Percentiles rank a stretch among this genome's conserved stretches.
phyloP scores from a whole-genome alignment of 2,113 vertebrate species.

The Cromileptes altivelis region DNA sequence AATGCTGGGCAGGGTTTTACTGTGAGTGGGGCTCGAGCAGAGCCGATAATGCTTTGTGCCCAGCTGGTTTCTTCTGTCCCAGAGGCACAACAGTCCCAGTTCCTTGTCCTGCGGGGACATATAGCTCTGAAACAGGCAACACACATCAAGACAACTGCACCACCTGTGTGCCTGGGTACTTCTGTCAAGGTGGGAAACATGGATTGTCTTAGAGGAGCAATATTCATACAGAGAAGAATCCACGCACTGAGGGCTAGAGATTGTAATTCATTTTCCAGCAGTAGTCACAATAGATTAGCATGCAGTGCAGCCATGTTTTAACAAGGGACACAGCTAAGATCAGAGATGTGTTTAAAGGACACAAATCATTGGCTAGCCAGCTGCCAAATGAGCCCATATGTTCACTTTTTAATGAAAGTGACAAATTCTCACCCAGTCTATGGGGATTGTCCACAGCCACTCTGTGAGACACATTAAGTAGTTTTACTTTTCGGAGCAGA shows the following conservation, averaged over 20 bases:
- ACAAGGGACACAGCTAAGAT: neutral
- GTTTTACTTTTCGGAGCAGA: slow-evolving; percentile 23
- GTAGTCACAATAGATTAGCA: neutral
- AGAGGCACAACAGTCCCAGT: slow-evolving; percentile 77
- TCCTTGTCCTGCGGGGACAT: slow-evolving; percentile 85
- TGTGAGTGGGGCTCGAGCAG: slow-evolving; percentile 83
- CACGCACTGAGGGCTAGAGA: neutral
- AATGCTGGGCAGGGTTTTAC: slow-evolving; percentile 84
- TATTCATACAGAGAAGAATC: neutral
- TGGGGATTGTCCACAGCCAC: slow-evolving; percentile 8
- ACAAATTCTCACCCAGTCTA: slow-evolving; percentile 8
- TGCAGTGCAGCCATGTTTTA: slow-evolving; percentile 14
- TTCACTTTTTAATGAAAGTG: slow-evolving; percentile 16
- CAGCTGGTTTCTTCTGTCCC: slow-evolving; percentile 87
- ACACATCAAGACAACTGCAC: slow-evolving; percentile 80
- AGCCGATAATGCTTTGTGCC: slow-evolving; percentile 81
- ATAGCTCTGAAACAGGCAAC: slow-evolving; percentile 79
- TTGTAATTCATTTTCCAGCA: neutral
- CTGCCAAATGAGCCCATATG: neutral
- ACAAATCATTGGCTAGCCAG: neutral
- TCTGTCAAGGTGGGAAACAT: slow-evolving; percentile 80
- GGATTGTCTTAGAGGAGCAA: neutral
- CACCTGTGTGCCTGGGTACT: slow-evolving; percentile 83
- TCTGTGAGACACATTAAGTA: neutral
- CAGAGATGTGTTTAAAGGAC: neutral